These are phyloP conservation scores for Schizothorax lantsangensis DNA, from an alignment of 2,797 vertebrate genomes.

Conservation along the genomic window DNA sequence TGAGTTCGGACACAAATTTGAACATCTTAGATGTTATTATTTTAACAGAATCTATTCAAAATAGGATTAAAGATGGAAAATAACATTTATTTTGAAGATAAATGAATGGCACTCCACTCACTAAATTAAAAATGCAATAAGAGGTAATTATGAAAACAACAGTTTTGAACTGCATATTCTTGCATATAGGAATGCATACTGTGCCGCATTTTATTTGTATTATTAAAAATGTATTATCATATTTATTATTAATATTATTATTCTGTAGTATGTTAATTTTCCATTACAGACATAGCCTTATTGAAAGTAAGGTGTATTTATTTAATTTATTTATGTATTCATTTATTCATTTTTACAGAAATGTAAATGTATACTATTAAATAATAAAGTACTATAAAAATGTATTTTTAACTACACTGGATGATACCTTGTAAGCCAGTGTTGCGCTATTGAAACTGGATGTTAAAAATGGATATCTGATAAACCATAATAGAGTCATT, in stretches of 20 bases:
- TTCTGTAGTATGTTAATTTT: not conserved
- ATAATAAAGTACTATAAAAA: not conserved
- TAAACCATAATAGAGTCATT: slow-evolving; percentile 14
- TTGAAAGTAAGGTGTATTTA: not conserved
- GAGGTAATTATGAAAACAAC: not conserved
- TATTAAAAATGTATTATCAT: not conserved
- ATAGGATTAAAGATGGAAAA: not conserved
- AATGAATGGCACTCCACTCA: not conserved
- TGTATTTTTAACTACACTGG: not conserved
- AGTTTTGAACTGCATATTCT: not conserved
- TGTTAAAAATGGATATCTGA: slow-evolving; percentile 15
- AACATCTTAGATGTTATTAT: not conserved
- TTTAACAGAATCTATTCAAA: not conserved
- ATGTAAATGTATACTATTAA: not conserved
- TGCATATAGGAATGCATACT: not conserved
- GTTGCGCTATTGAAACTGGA: slow-evolving; percentile 2
- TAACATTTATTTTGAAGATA: not conserved
- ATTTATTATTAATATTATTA: not conserved
- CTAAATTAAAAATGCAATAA: not conserved
- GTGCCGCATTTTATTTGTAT: not conserved
- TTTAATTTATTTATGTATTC: too few relatives aligned
- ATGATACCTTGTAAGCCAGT: not conserved
- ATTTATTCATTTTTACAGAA: too few relatives aligned
- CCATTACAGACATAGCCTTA: not conserved
- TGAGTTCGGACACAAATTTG: not conserved